phyloP scores from a whole-genome alignment of 1,140 invertebrate genomes.

The Lutraria rhynchaena region DNA sequence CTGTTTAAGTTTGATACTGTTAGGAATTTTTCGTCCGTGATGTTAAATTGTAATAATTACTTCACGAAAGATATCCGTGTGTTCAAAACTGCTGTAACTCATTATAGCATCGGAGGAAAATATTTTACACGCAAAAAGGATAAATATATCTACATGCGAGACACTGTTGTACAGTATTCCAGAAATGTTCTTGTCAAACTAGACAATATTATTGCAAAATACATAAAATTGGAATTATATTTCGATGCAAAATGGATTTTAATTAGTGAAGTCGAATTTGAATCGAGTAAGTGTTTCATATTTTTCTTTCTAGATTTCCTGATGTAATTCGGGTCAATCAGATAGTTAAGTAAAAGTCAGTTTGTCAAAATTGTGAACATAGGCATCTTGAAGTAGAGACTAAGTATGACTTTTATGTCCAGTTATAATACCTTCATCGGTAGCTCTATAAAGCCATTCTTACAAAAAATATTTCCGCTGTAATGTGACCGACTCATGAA shows the following conservation, averaged over 20 bases:
- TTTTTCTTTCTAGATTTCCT: not conserved
- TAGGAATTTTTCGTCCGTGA: conserved; percentile 93
- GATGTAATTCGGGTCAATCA: too few relatives aligned
- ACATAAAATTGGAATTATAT: conserved; percentile 90
- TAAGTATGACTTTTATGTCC: too few relatives aligned
- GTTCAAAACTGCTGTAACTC: conserved; percentile 86
- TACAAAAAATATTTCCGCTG: too few relatives aligned
- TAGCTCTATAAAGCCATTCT: too few relatives aligned
- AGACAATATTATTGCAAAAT: conserved; percentile 91
- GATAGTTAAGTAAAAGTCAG: too few relatives aligned
- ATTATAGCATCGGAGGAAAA: conserved; percentile 91
- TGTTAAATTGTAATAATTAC: conserved; percentile 91
- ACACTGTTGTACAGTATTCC: conserved; percentile 91
- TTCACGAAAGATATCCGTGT: conserved; percentile 87
- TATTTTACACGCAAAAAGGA: conserved; percentile 89
- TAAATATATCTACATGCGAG: conserved; percentile 88
- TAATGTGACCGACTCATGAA: too few relatives aligned
- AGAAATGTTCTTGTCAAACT: conserved; percentile 92
- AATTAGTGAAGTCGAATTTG: conserved; percentile 89
- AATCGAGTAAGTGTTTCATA: conserved; percentile 75
- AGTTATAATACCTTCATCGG: too few relatives aligned
- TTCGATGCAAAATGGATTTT: conserved; percentile 95
- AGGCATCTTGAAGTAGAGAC: too few relatives aligned
- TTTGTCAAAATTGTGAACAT: too few relatives aligned
- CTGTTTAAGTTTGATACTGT: conserved; percentile 94